These are phyloP conservation scores for Lerema accius DNA, from an alignment of 1,140 invertebrate genomes.

Conservation along the genomic window DNA sequence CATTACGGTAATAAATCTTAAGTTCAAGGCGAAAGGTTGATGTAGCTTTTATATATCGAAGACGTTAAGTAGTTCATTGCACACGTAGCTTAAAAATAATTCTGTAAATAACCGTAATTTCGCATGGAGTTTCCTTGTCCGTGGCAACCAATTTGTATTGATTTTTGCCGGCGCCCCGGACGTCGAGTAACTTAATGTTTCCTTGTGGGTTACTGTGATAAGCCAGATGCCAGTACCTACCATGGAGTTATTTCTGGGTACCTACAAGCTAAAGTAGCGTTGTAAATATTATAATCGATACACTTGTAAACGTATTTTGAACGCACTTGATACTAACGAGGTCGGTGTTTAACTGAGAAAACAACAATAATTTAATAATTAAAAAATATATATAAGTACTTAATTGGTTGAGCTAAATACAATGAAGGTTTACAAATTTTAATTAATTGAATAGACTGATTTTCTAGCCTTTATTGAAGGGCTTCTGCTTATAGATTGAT, in stretches of 20 bases:
- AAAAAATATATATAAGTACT: too few species aligned
- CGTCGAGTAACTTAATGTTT: constrained; percentile 41
- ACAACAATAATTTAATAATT: not conserved
- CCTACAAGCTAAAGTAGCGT: constrained; percentile 4
- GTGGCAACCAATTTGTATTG: constrained; percentile 63
- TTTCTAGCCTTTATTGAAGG: too few species aligned
- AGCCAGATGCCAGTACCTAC: constrained; percentile 8
- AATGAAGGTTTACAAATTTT: too few species aligned
- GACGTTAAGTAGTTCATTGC: constrained; percentile 41
- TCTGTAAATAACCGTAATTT: constrained; percentile 1
- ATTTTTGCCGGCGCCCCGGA: constrained; percentile 64
- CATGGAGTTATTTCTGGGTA: constrained; percentile 3
- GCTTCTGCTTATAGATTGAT: not conserved
- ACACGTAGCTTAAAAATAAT: constrained; percentile 17
- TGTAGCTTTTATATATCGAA: constrained; percentile 26
- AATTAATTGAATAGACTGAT: too few species aligned
- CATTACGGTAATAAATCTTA: constrained; percentile 42
- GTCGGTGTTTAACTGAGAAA: not conserved
- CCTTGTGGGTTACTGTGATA: constrained; percentile 29
- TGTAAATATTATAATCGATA: not conserved
- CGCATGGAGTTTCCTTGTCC: constrained; percentile 33
- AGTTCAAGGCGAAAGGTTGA: constrained; percentile 67
- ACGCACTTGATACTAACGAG: not conserved
- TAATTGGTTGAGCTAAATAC: too few species aligned
- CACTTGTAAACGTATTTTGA: not conserved